phyloP scores from a whole-genome alignment of 2,888 invertebrate species.

The Sturmia bella region DNA sequence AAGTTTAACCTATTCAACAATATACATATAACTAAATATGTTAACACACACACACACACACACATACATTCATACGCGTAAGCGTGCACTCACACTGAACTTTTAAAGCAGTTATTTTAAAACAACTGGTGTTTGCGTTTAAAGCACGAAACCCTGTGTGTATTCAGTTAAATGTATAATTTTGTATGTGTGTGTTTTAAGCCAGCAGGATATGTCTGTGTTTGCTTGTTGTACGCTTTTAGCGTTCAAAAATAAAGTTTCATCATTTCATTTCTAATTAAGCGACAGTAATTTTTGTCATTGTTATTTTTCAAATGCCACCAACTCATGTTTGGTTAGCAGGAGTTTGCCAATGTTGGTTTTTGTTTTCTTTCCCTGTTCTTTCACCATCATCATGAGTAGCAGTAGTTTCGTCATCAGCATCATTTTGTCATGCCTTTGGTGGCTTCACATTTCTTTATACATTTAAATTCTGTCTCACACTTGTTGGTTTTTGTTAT shows the following conservation, averaged over 20 bases:
- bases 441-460: slow-evolving; percentile 9
- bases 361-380: background rate
- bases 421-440: background rate
- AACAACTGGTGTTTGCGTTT: slow-evolving; percentile 42
- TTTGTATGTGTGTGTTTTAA: background rate
- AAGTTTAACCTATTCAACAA: slow-evolving; percentile 48
- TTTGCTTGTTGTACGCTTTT: slow-evolving; percentile 41
- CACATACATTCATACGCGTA: background rate
- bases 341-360: slow-evolving; percentile 45
- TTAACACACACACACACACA: background rate
- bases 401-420: slow-evolving; percentile 33
- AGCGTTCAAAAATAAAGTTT: slow-evolving; percentile 67
- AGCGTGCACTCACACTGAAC: slow-evolving; percentile 1
- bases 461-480: slow-evolving; percentile 7
- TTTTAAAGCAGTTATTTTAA: slow-evolving; percentile 28
- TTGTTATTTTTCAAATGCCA: slow-evolving; percentile 69
- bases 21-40: no score
- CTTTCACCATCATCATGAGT: slow-evolving; percentile 2
- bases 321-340: slow-evolving; percentile 52
- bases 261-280: slow-evolving; percentile 73
- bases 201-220: slow-evolving; percentile 3
- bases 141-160: slow-evolving; percentile 15
- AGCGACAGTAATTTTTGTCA: slow-evolving; percentile 73
- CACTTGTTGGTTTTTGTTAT: slow-evolving; percentile 28
- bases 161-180: slow-evolving; percentile 8